Evolutionary conservation across 1,140 invertebrate genomes (phyloP), one percentile per base, ranked within the genome.

Genomic region (Sipha flava): DNA sequence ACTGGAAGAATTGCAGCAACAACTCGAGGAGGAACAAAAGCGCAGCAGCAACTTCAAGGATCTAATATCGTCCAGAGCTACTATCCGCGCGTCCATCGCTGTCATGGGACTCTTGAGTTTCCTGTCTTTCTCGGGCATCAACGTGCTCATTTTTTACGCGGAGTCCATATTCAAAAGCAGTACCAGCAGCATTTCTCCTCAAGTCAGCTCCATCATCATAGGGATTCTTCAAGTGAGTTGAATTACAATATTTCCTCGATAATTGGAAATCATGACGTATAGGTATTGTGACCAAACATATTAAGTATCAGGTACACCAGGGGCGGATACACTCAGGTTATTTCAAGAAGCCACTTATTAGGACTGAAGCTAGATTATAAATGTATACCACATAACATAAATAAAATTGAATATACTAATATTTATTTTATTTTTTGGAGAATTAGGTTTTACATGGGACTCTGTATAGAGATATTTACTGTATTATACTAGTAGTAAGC

Each of bases 71-170:
- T 88, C 88, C 64, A 88, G 86, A 81, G 88, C 89, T 14, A 89
- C 89, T 0, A 83, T 88, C 14, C 93, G 90, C 84, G 92, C 90
- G 3, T 83, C 95, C 18, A 81, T 90, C 12, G 92, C 96, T 26
- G 90, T 89, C 54, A 88, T 93, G 81, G 90, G 90, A 10, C 86
- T 96, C 23, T 68, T 82, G 16, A 64, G 73, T 37, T 82, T 82
- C 80, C 40, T 81, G 21, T 81, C 80, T 0, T 81, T 82, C 45
- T 81, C 72, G 6, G 92, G 92, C 0, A 91, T 90, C 73, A 91
- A 92, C 82, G 90, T 90, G 2, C 87, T 92, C 0, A 86, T 91
- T 7, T 92, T 92, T 83, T 92, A 92, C 83, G 89, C 91, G 0
- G 90, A 90, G 34, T 85, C 86, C 2, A 91, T 93, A 77, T 90